phyloP scores from a whole-genome alignment of 2,888 invertebrate genomes.

The Chloroclystis v-ata region DNA sequence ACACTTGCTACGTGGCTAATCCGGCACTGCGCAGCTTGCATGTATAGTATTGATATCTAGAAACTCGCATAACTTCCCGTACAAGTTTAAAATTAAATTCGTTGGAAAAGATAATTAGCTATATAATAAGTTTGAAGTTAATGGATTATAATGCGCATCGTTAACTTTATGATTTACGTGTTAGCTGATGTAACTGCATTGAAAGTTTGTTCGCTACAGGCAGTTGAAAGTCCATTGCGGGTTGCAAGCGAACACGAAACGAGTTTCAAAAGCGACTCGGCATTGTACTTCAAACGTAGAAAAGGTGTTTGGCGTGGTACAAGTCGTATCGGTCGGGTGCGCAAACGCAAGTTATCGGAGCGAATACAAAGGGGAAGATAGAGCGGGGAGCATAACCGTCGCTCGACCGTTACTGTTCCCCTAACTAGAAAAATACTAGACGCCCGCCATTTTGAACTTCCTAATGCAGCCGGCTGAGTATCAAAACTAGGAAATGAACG shows the following conservation, averaged over 20 bases:
- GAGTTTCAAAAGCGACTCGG: slow-evolving; percentile 43
- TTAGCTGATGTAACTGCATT: slow-evolving; percentile 40
- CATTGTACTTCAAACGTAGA: slow-evolving; percentile 61
- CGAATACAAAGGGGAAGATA: slow-evolving; percentile 78
- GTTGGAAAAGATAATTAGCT: slow-evolving; percentile 26
- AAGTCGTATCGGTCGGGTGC: slow-evolving; percentile 75
- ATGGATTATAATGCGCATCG: slow-evolving; percentile 63
- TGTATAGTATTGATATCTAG: slow-evolving; percentile 34
- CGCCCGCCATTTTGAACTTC: slow-evolving; percentile 69
- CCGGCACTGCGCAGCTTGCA: no score
- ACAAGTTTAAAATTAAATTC: slow-evolving; percentile 7
- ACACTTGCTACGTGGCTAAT: no score
- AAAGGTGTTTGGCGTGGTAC: slow-evolving; percentile 62
- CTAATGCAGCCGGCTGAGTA: slow-evolving; percentile 47
- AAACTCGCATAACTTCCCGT: not conserved
- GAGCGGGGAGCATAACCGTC: slow-evolving; percentile 76
- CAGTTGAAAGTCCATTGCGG: slow-evolving; percentile 49
- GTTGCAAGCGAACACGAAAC: slow-evolving; percentile 39
- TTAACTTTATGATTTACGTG: slow-evolving; percentile 63
- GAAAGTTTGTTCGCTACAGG: slow-evolving; percentile 31
- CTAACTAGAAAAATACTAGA: slow-evolving; percentile 75
- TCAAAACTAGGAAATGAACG: slow-evolving; percentile 50
- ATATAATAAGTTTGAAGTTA: slow-evolving; percentile 45
- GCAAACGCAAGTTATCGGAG: slow-evolving; percentile 78
- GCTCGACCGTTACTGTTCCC: slow-evolving; percentile 76